Base-by-base conservation (phyloP, 2,797 vertebrate species). In the Acomys russatus region DNA sequence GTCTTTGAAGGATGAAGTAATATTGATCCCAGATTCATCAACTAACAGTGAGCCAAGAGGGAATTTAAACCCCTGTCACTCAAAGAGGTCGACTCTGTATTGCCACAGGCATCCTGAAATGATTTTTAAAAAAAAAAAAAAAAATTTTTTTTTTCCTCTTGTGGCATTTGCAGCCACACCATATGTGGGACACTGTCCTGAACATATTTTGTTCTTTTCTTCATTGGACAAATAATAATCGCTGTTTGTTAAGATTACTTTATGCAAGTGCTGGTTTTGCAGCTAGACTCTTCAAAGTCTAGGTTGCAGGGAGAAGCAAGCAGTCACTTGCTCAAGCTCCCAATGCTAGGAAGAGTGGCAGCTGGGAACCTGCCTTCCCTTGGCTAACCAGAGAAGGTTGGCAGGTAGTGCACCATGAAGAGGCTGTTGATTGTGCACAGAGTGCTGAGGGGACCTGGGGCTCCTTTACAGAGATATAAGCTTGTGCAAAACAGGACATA, bases 1-100 rank as follows among this genome's bases (percentile, higher is more conserved):
- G 80, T 90, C 68, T 92, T 64, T 38, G 76, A 90, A 92, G 91
- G 76, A 89, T 85, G 79, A 95, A 49, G 25, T 56, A 73, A 92
- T 54, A 28, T 2, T 44, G 82, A 86, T 18, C 6, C 33, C 66
- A 76, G 28, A 91, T 59, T 56, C 2, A 22, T 77, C 78, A 85
- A 28, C 38, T 89, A 88, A 68, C 33, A 77, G 88, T 61, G 78
- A 85, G 44, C 35, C 59, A 20, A 94, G 63, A 22, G 22, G 33
- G 38, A 63, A 82, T 90, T 90, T 91, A 35, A 86, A 85, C 80
- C 33, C 92, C 73, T 78, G 64, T n/a, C 38, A 51, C 90, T 73
- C 70, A 76, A 73, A 35, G 93, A 91, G n/a, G 25, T 88, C 78
- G 90, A 61, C n/a, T 95, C 63, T 89, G 63, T 87, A 28, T 80